These are phyloP conservation scores for Mola mola DNA, from an alignment of 2,113 vertebrate genomes.

Conservation along the genomic window DNA sequence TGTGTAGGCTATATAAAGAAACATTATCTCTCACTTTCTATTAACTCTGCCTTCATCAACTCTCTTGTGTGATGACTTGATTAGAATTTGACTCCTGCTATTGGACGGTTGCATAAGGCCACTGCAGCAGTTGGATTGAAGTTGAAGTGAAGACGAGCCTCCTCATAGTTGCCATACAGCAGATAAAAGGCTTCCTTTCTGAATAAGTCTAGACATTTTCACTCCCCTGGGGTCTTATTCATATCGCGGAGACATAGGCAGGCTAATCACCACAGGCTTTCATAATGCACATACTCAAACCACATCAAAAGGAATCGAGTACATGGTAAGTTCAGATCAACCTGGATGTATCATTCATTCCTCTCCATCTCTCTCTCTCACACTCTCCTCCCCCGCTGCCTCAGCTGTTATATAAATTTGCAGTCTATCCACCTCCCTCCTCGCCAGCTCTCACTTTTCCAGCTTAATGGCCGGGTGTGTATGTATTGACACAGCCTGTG, in stretches of 20 bases:
- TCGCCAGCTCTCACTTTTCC: slow-evolving; percentile 11
- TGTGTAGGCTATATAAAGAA: background rate
- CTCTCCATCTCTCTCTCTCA: slow-evolving; percentile 18
- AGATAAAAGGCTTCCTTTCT: slow-evolving; percentile 48
- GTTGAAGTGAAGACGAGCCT: slow-evolving; percentile 47
- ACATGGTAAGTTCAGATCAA: slow-evolving; percentile 64
- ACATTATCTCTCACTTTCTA: slow-evolving; percentile 18
- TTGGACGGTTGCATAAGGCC: slow-evolving; percentile 41
- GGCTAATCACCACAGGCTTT: slow-evolving; percentile 60
- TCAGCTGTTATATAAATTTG: slow-evolving; percentile 58
- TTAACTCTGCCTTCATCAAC: slow-evolving; percentile 24
- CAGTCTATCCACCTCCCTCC: slow-evolving; percentile 38
- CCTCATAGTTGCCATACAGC: slow-evolving; percentile 39
- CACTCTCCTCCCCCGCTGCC: slow-evolving; percentile 27
- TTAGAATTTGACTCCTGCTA: slow-evolving; percentile 39
- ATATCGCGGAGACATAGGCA: slow-evolving; percentile 44
- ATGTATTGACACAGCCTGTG: slow-evolving; percentile 71
- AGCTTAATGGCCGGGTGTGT: slow-evolving; percentile 60
- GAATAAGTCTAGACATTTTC: slow-evolving; percentile 66
- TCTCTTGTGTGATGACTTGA: slow-evolving; percentile 32
- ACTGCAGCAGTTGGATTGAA: slow-evolving; percentile 19
- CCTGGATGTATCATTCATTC: slow-evolving; percentile 67
- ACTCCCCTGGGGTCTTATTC: slow-evolving; percentile 54
- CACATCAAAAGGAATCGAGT: slow-evolving; percentile 62
- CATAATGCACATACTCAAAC: slow-evolving; percentile 52